Base-by-base conservation (phyloP, 1,140 invertebrate species). In the Trichonephila inaurata region DNA sequence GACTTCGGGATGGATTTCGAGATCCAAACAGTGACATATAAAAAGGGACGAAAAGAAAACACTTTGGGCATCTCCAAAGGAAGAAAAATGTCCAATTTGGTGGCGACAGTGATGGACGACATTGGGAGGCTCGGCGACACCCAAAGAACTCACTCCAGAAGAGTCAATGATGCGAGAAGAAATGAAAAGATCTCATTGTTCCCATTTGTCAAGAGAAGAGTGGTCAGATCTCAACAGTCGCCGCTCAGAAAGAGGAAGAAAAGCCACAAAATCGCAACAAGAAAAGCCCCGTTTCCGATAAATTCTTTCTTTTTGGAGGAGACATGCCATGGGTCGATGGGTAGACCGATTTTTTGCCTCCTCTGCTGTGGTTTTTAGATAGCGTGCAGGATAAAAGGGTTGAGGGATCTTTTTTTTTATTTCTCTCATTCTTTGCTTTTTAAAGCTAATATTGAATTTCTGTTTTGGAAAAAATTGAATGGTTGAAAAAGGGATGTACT, bases 141-240 rank as follows among this genome's bases (percentile, higher is more conserved):
- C 58, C 58, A 61, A 28, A 87, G 85, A 87, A 87, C 28, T 64
- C 85, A 87, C 85, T 87, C 85, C 58, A 87, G n/a, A 28, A 40
- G 72, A 77, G 72, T 77, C 72, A 77, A 77, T 77, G 72, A 77
- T 77, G 72, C 85, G 61, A 40, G 60, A 62, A 87, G 85, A 87
- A 87, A 87, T 87, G 85, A 87, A 87, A 87, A 87, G 85, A 87
- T 87, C 85, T 87, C 85, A 87, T 87, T 87, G 85, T 87, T 44
- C 61, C 61, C 61, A 87, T 87, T 87, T 87, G 85, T 87, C 61
- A 87, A 14, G 85, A 62, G 61, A 87, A 64, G 85, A 87, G 85
- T 58, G 61, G 85, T 62, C 85, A 61, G 51, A 64, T 64, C 85
- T 44, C 58, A 58, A 87, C 61, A 33, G 61, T 51, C 40, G 21